phyloP scores from a whole-genome alignment of 2,888 invertebrate genomes.

The Synergus umbraculus region DNA sequence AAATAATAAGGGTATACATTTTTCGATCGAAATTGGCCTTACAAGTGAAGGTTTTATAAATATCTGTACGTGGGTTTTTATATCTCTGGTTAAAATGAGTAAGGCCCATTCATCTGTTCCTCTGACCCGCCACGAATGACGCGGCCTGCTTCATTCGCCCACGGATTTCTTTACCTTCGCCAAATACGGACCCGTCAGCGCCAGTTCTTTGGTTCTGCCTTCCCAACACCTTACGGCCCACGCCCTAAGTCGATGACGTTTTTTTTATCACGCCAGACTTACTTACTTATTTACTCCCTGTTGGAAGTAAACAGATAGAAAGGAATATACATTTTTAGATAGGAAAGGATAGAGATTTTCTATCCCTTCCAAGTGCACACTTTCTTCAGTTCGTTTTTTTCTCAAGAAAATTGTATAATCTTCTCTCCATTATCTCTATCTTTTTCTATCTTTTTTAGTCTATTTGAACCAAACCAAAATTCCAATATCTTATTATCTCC shows the following conservation, averaged over 20 bases:
- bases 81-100: conserved; percentile 41
- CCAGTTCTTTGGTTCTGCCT: conserved; percentile 42
- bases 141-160: conserved; percentile 68
- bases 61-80: conserved; percentile 23
- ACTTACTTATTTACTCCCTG: conserved; percentile 23
- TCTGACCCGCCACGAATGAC: conserved; percentile 59
- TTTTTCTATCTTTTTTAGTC: too few species aligned
- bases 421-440: too few species aligned
- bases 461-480: too few species aligned
- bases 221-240: conserved; percentile 61
- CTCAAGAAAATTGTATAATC: too few species aligned
- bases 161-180: conserved; percentile 69
- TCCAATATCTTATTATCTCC: too few species aligned
- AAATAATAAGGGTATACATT: background rate
- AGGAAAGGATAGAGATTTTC: too few species aligned
- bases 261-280: conserved; percentile 55
- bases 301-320: too few species aligned
- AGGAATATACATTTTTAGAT: too few species aligned
- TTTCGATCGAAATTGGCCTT: conserved; percentile 24
- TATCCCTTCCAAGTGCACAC: background rate
- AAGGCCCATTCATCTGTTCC: conserved; percentile 48
- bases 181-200: conserved; percentile 68
- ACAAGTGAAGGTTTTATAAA: conserved; percentile 3
- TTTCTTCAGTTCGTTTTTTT: background rate
- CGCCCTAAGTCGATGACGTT: conserved; percentile 65